Evolutionary conservation across 2,113 vertebrate species (phyloP).

Genomic region (Cyrtonyx montezumae): DNA sequence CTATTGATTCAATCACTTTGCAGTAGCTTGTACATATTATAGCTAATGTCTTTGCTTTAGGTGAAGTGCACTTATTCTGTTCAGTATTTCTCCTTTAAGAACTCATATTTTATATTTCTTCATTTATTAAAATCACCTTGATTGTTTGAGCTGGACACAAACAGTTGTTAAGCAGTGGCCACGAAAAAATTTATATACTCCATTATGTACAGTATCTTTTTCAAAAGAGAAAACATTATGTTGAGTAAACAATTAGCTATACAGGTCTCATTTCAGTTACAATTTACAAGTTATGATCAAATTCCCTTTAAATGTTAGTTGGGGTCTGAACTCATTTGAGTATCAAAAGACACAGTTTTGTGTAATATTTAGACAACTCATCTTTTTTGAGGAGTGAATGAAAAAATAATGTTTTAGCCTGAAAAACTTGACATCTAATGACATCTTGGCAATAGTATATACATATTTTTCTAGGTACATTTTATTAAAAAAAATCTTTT

Average conservation of each 20-base stretch:
- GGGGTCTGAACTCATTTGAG: conserved; percentile 12
- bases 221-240: conserved; percentile 18
- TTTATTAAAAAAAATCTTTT: conserved; percentile 28
- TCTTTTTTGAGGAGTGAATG: conserved; percentile 5
- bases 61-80: not conserved
- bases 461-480: conserved; percentile 9
- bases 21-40: not conserved
- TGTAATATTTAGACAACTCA: conserved; percentile 35
- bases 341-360: conserved; percentile 40
- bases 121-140: not conserved
- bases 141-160: not conserved
- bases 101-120: not conserved
- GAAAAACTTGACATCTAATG: conserved; percentile 7
- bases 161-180: not conserved
- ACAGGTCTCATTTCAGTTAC: conserved; percentile 21
- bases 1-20: not conserved
- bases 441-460: not conserved
- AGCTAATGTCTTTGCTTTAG: not conserved
- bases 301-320: conserved; percentile 41
- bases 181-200: not conserved
- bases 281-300: conserved; percentile 39
- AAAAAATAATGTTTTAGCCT: not conserved
- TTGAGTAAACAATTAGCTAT: conserved; percentile 13
- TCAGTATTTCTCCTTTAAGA: not conserved
- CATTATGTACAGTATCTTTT: not conserved